Evolutionary conservation across 1,140 invertebrate genomes (phyloP).

Genomic region (Cheumatopsyche charites): DNA sequence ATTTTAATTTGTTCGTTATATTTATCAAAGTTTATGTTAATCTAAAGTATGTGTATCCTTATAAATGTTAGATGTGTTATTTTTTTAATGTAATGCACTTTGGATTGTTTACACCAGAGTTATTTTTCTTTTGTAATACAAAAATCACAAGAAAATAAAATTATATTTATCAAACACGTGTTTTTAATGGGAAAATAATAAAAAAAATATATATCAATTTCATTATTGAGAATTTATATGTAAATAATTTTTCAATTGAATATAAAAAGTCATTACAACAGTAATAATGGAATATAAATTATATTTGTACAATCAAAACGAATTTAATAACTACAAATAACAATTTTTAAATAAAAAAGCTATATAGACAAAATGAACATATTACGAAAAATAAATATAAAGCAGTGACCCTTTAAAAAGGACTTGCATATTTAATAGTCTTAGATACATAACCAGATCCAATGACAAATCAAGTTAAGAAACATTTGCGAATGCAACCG

Average conservation of each 20-base stretch:
- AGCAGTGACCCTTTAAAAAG: too few relatives aligned
- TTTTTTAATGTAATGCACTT: constrained; percentile 9
- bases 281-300: constrained; percentile 27
- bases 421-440: too few relatives aligned
- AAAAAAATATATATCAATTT: not conserved
- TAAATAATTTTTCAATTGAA: constrained; percentile 28
- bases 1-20: too few relatives aligned
- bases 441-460: too few relatives aligned
- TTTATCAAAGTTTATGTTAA: constrained; percentile 1
- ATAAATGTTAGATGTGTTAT: not conserved
- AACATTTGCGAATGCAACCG: too few relatives aligned
- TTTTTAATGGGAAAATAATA: not conserved
- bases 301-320: constrained; percentile 21
- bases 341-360: constrained; percentile 8
- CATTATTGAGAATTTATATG: constrained; percentile 5
- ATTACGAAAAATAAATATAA: constrained; percentile 5
- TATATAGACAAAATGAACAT: not conserved
- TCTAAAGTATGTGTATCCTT: not conserved
- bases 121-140: too few relatives aligned
- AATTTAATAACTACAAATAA: constrained; percentile 1
- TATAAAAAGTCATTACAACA: constrained; percentile 29
- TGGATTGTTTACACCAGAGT: too few relatives aligned
- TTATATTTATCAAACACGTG: too few relatives aligned
- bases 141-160: too few relatives aligned
- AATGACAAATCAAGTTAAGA: too few relatives aligned